Percentiles rank a stretch among this genome's conserved stretches.
Conservation (phyloP, 2,113 vertebrate species). For the Brachirus orientalis region DNA sequence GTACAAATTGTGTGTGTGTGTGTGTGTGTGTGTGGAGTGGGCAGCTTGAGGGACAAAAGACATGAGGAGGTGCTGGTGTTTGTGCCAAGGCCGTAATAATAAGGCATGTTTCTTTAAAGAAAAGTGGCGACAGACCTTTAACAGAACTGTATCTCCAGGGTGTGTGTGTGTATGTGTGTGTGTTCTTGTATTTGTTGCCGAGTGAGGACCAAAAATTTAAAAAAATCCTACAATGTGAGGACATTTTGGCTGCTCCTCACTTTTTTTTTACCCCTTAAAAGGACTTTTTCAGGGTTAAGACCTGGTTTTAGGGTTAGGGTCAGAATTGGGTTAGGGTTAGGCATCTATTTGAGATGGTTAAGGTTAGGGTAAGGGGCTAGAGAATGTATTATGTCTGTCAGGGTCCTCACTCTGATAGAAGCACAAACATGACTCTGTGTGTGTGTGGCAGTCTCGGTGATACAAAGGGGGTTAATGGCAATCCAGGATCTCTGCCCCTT, state of each 20-base stretch:
- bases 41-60: conserved; percentile 90
- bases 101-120: conserved; percentile 92
- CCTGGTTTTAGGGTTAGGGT: too few relatives aligned
- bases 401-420: too few relatives aligned
- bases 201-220: too few relatives aligned
- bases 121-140: conserved; percentile 80
- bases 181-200: conserved; percentile 19
- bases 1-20: conserved; percentile 10
- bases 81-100: conserved; percentile 93
- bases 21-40: conserved; percentile 47
- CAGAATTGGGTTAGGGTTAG: too few relatives aligned
- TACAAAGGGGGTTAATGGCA: conserved; percentile 90
- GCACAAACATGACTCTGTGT: too few relatives aligned
- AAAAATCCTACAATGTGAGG: too few relatives aligned
- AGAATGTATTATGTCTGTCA: too few relatives aligned
- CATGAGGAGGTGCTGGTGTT: conserved; percentile 78
- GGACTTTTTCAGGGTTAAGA: too few relatives aligned
- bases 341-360: too few relatives aligned
- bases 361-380: too few relatives aligned
- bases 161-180: conserved; percentile 36
- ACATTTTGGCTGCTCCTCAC: too few relatives aligned
- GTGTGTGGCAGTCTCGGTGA: conserved; percentile 56
- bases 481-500: conserved; percentile 85
- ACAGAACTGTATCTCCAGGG: conserved; percentile 67
- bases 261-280: too few relatives aligned